phyloP scores from a whole-genome alignment of 2,113 vertebrate genomes.

The Symphodus melops region DNA sequence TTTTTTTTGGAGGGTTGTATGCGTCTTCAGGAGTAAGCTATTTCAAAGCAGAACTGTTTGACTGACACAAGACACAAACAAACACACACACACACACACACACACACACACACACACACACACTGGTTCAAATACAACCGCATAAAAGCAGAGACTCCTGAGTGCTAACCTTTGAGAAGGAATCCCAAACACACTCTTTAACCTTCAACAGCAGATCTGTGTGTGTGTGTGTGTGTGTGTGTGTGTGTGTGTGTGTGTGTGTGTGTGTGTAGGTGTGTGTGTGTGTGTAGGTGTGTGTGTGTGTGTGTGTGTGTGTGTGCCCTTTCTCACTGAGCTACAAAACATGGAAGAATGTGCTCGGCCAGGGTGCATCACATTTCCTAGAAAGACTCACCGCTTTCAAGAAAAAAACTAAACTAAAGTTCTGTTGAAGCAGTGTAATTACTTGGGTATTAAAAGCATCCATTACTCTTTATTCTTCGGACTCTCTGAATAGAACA shows the following conservation, averaged over 20 bases:
- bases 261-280: too few relatives aligned
- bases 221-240: too few relatives aligned
- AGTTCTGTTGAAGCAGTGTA: too few relatives aligned
- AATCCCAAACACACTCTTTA: constrained; percentile 40
- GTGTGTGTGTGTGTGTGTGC: constrained; percentile 8
- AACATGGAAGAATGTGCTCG: constrained; percentile 21
- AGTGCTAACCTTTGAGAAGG: constrained; percentile 42
- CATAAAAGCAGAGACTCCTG: constrained; percentile 25
- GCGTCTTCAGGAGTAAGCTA: constrained; percentile 44
- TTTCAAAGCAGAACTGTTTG: constrained; percentile 45
- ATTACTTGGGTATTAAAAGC: not conserved
- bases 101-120: not conserved
- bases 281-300: constrained; percentile 5
- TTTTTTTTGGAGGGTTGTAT: constrained; percentile 15
- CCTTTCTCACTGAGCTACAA: not conserved
- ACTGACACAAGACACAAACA: constrained; percentile 37
- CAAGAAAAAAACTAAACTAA: not conserved
- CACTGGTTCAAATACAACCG: not conserved
- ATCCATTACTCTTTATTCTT: not conserved
- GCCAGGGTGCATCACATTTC: not conserved
- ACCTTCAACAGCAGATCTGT: constrained; percentile 28
- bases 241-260: too few relatives aligned
- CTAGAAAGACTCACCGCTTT: constrained; percentile 15
- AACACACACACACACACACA: not conserved
- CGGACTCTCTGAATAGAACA: not conserved